Evolutionary conservation across 2,113 vertebrate genomes (phyloP), one percentile per base, ranked within the genome.

Genomic region (Andinoacara biseriatus): DNA sequence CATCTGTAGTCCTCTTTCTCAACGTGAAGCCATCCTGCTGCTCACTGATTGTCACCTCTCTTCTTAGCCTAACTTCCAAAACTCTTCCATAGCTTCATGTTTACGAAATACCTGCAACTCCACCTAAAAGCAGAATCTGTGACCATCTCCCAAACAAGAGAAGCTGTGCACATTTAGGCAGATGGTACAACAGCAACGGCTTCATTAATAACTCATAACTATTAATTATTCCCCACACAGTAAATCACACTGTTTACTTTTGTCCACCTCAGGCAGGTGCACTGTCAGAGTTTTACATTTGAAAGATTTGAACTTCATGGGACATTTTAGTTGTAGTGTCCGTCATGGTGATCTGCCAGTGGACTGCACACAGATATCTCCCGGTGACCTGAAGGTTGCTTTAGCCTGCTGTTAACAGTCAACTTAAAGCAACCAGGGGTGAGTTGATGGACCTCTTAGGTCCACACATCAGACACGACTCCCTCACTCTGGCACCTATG

Each of bases 381-480:
- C 18, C 2, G 49, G 67, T 4, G 46, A n/a, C 52, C 67, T 72
- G 46, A n/a, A 52, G 17, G 49, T 52, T 7, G 46, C 31, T 54
- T 54, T n/a, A 13, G 18, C 67, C 46, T 72, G 52, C 67, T 72
- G 67, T 29, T 5, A 72, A 33, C 26, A 0, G 26, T 72, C 46
- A 72, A 72, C 46, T 54, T 72, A 20, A 72, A 72, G 67, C 67
- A 72, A 54, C 46, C 6, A 52, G 10, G 46, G 65, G 46, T 72
- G 40, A 72, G 10, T 18, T 31, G 17, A 72, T 52, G 46, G 65
- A 52, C 17, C 24, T 52, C 26, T 54, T 26, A 33, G 67, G 46
- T 54, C 46, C 10, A 72, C 26, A 72, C 67, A 72, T 72, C 43
- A 72, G 43, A 72, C 43, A 72, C 2, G 0, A 72, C 46, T 72